Percentiles rank a stretch among this genome's conserved stretches.
These are phyloP conservation scores for Dryas iulia DNA, from an alignment of 1,140 invertebrate species.

Conservation along the genomic window DNA sequence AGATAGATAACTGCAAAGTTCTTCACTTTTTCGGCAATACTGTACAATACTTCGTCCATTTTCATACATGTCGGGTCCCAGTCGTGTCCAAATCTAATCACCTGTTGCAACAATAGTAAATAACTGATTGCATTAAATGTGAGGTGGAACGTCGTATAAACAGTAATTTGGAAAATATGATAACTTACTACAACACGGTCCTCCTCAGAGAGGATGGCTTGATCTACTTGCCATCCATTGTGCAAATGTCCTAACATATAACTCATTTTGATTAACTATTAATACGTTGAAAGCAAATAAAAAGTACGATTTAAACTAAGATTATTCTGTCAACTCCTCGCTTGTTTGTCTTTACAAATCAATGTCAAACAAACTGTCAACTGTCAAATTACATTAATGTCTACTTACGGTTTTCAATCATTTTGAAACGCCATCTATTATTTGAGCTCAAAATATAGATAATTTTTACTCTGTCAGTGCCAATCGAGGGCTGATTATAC, in stretches of 20 bases:
- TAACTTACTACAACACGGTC: constrained; percentile 93
- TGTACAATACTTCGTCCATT: constrained; percentile 99
- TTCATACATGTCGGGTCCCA: constrained; percentile 99
- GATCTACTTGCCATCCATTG: constrained; percentile 99
- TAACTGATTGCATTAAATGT: not conserved
- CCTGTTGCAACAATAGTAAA: constrained; percentile 67
- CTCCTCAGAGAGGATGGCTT: constrained; percentile 98
- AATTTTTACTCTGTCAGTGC: too few relatives aligned
- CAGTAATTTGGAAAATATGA: too few relatives aligned
- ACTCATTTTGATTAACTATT: constrained; percentile 86
- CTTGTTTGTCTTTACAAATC: not conserved
- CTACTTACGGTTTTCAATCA: too few relatives aligned
- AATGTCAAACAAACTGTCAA: too few relatives aligned
- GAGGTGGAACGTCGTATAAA: too few relatives aligned
- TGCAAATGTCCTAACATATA: constrained; percentile 99
- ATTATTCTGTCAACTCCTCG: not conserved
- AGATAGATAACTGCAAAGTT: constrained; percentile 99
- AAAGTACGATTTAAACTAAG: not conserved
- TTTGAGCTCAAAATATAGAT: too few relatives aligned
- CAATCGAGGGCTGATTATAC: too few relatives aligned
- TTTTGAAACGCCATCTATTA: too few relatives aligned
- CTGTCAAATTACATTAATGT: too few relatives aligned
- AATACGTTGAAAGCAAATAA: not conserved
- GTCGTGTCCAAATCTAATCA: constrained; percentile 99
- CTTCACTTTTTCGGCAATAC: constrained; percentile 98